Conservation (phyloP, 2,797 vertebrate species). For the Limosa lapponica region DNA sequence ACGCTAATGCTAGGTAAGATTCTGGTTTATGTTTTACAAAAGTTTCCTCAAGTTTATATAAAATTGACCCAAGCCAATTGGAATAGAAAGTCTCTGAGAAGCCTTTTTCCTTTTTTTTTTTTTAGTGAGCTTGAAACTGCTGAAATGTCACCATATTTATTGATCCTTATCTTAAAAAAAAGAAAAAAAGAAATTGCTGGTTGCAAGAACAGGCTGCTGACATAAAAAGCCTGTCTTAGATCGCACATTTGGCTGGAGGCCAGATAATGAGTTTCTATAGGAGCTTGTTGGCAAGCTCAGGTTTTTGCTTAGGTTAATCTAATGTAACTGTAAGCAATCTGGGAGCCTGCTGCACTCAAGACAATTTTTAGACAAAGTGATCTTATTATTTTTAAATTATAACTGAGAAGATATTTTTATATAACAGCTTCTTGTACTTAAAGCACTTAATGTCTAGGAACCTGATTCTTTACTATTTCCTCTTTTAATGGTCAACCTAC, state of each 20-base stretch:
- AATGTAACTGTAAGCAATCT: slow-evolving; percentile 44
- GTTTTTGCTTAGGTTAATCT: slow-evolving; percentile 45
- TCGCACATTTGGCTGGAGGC: neutral
- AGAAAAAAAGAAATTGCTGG: neutral
- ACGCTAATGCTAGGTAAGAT: neutral
- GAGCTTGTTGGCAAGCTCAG: slow-evolving; percentile 49
- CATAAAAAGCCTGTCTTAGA: slow-evolving; percentile 37
- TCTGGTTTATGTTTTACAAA: neutral
- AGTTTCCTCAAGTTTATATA: neutral
- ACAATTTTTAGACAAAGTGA: neutral
- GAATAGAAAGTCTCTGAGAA: neutral
- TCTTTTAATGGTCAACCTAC: neutral
- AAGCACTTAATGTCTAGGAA: neutral
- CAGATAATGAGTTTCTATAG: slow-evolving; percentile 7
- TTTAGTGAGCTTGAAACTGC: neutral
- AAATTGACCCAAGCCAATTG: neutral
- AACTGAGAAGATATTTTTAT: neutral
- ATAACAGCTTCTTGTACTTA: neutral
- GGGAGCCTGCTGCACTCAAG: neutral
- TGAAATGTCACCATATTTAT: neutral
- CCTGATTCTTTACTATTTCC: neutral
- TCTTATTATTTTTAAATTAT: neutral
- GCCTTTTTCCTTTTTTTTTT: neutral
- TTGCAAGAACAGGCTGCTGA: slow-evolving; percentile 20
- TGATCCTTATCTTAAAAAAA: neutral